Percentiles rank a stretch among this genome's conserved stretches.
Conservation (phyloP, 2,113 vertebrate genomes). For the Brachirus orientalis region DNA sequence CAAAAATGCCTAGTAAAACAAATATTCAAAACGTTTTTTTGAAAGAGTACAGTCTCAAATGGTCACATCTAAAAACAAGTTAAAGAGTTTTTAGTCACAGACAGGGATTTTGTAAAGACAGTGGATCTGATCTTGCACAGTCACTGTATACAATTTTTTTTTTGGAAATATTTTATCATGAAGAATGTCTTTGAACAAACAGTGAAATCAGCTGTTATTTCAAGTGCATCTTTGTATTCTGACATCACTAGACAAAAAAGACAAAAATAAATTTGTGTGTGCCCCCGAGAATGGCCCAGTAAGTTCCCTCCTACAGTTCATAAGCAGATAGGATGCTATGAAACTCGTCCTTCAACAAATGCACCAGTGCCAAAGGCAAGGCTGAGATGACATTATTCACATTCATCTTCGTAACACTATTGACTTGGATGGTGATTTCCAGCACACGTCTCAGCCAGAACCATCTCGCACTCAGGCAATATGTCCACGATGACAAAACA, state of each 20-base stretch:
- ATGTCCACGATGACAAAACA: slow-evolving; percentile 23
- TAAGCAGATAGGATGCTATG: slow-evolving; percentile 68
- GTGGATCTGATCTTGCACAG: too few relatives aligned
- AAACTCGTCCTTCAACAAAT: slow-evolving; percentile 49
- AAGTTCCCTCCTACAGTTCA: slow-evolving; percentile 54
- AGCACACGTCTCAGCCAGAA: slow-evolving; percentile 40
- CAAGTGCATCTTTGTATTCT: background rate
- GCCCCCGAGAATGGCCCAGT: slow-evolving; percentile 50
- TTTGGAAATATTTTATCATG: too few relatives aligned
- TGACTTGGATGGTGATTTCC: slow-evolving; percentile 60
- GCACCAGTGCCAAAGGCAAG: slow-evolving; percentile 55
- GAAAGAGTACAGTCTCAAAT: too few relatives aligned
- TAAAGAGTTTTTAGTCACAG: too few relatives aligned
- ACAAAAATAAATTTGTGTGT: slow-evolving; percentile 27
- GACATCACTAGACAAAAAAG: slow-evolving; percentile 6
- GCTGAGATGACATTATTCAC: slow-evolving; percentile 76
- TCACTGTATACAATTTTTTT: too few relatives aligned
- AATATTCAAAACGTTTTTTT: too few relatives aligned
- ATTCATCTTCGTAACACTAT: slow-evolving; percentile 69
- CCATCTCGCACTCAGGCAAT: slow-evolving; percentile 16
- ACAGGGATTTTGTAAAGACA: too few relatives aligned
- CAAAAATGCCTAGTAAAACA: too few relatives aligned
- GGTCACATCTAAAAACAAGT: too few relatives aligned
- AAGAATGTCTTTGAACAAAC: too few relatives aligned
- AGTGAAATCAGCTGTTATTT: too few relatives aligned